Evolutionary conservation across 2,113 vertebrate genomes (phyloP), one percentile per base, ranked within the genome.

Genomic region (Clupea harengus): DNA sequence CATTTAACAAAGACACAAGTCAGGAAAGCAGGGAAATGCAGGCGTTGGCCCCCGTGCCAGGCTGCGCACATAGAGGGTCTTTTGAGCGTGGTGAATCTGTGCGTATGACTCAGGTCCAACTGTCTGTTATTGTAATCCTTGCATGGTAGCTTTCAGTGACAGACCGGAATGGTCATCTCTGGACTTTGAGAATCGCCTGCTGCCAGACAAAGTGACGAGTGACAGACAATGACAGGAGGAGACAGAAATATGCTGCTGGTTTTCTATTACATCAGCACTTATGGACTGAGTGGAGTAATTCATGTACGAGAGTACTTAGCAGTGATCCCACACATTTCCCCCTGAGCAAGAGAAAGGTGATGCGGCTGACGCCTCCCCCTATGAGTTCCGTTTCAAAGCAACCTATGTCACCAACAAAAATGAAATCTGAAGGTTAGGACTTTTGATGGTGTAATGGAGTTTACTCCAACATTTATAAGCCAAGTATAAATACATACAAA

Each of bases 401-500:
- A 39, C 72, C 15, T 39, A 25, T 60, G 54, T 39, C 39, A 67
- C 72, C 32, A 78, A 78, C 72, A 32, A 32, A 32, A 78, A 78
- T 78, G 72, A 78, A 39, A 78, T 10, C 32, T 15, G 72, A 78
- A 39, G 72, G 72, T 78, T 78, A 78, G 32, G 25, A 78, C 20
- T 39, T 11, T 44, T 39, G 28, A 78, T 3, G 72, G 13, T 78
- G 72, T 78, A 78, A 78, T 78, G 72, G 72, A 78, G 72, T 78
- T 39, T 78, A 32, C 72, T 44, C 72, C 72, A 78, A 78, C 72
- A 78, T 78, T 32, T 78, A 78, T 78, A 78, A 78, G 72, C 72
- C 72, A 78, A 78, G 72, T 78, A 78, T 78, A 78, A 78, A 78
- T 39, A 39, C 72, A 78, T 78, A 78, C 72, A 17, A 78, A 78